Percentiles rank a stretch among this genome's conserved stretches.
Evolutionary conservation across 2,113 vertebrate species (phyloP).

Genomic region (Phodopus roborovskii): DNA sequence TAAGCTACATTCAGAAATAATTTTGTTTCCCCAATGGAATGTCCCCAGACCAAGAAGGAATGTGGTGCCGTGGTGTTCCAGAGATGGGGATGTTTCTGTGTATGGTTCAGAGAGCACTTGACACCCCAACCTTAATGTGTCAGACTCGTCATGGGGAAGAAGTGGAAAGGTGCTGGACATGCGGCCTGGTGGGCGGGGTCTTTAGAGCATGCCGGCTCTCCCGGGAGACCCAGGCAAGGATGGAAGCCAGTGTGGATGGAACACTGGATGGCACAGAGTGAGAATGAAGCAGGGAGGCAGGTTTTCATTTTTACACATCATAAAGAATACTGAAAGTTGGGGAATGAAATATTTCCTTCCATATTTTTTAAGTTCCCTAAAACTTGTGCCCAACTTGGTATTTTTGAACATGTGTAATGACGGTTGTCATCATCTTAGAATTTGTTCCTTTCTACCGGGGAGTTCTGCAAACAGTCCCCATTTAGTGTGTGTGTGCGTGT

Average conservation of each 20-base stretch:
- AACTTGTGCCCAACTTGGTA: not conserved
- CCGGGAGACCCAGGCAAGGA: not conserved
- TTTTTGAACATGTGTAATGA: not conserved
- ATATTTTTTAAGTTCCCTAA: not conserved
- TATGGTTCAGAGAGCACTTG: not conserved
- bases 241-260: not conserved
- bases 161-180: not conserved
- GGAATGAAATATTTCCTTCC: not conserved
- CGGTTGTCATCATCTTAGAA: constrained; percentile 40
- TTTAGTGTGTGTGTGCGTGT: not conserved
- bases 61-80: not conserved
- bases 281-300: constrained; percentile 29
- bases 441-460: not conserved
- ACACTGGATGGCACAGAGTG: not conserved
- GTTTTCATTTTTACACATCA: not conserved
- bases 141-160: not conserved
- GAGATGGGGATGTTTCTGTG: not conserved
- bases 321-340: constrained; percentile 32
- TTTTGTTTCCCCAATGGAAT: not conserved
- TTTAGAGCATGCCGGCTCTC: not conserved
- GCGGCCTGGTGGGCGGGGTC: not conserved
- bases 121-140: not conserved
- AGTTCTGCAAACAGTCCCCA: not conserved
- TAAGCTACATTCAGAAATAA: not conserved
- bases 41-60: not conserved